Evolutionary conservation across 2,797 vertebrate genomes (phyloP).

Genomic region (Capromys pilorides): DNA sequence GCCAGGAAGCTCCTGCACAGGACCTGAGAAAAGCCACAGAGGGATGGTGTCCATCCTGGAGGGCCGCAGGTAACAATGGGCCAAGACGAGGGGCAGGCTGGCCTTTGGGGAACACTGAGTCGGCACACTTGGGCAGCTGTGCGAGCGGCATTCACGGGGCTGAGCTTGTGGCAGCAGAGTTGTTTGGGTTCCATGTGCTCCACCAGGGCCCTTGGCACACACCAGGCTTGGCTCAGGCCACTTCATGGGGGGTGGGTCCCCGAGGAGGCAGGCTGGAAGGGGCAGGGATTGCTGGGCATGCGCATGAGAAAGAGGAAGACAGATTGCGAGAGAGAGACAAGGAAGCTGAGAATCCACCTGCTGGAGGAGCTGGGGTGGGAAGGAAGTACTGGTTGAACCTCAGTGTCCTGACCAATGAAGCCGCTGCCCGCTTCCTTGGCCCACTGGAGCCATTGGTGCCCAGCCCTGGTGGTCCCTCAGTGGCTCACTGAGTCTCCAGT

Average conservation of each 20-base stretch:
- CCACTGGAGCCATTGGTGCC: accelerated
- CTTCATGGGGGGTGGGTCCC: background rate
- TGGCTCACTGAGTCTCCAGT: background rate
- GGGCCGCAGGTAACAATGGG: accelerated
- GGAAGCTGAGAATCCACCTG: accelerated
- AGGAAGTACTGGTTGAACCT: accelerated
- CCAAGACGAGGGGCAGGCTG: accelerated
- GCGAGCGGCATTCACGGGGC: accelerated
- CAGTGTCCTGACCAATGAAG: accelerated
- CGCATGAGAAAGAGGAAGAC: background rate
- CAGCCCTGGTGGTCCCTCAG: background rate
- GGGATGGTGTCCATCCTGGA: accelerated
- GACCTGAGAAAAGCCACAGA: background rate
- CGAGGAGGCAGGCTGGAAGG: background rate
- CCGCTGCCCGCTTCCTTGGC: background rate
- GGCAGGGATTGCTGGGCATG: background rate
- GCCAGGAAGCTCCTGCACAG: background rate
- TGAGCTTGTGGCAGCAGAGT: background rate
- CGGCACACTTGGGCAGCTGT: accelerated
- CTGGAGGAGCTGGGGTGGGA: background rate
- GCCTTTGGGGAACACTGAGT: no score
- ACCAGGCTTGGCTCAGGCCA: background rate
- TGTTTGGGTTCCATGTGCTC: background rate
- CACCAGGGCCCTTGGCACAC: background rate
- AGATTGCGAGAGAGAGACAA: no score